Conservation (phyloP, 2,113 vertebrate species). For the Seriola quinqueradiata region DNA sequence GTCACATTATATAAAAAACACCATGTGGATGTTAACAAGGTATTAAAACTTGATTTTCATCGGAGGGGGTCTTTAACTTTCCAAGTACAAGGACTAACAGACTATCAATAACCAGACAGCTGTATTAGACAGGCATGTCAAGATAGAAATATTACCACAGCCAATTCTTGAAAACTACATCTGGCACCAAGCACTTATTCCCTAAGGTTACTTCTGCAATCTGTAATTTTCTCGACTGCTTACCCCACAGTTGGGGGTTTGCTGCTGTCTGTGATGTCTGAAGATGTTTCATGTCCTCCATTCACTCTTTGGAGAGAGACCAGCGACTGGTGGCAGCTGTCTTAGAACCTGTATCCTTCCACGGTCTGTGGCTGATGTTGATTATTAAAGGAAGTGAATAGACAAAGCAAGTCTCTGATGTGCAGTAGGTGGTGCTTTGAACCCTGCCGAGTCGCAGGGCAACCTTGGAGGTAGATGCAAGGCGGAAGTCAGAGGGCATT, state of each 20-base stretch:
- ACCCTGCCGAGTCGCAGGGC: slow-evolving; percentile 23
- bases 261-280: slow-evolving; percentile 37
- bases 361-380: slow-evolving; percentile 51
- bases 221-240: slow-evolving; percentile 44
- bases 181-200: slow-evolving; percentile 47
- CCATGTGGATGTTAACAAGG: too few relatives aligned
- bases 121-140: slow-evolving; percentile 22
- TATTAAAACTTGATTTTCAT: too few relatives aligned
- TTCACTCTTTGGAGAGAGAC: slow-evolving; percentile 38
- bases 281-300: slow-evolving; percentile 49
- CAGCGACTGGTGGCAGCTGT: slow-evolving; percentile 35
- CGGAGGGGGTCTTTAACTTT: neutral
- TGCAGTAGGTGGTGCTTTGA: slow-evolving; percentile 32
- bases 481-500: neutral
- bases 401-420: slow-evolving; percentile 48
- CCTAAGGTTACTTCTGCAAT: slow-evolving; percentile 42
- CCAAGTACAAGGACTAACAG: neutral
- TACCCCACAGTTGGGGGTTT: slow-evolving; percentile 49
- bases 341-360: slow-evolving; percentile 32
- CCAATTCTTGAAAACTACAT: slow-evolving; percentile 52
- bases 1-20: too few relatives aligned
- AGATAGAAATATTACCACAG: slow-evolving; percentile 51
- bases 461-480: slow-evolving; percentile 40
- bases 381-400: slow-evolving; percentile 69
- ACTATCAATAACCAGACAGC: slow-evolving; percentile 15